phyloP scores from a whole-genome alignment of 2,113 vertebrate genomes.

The Thryonomys swinderianus region DNA sequence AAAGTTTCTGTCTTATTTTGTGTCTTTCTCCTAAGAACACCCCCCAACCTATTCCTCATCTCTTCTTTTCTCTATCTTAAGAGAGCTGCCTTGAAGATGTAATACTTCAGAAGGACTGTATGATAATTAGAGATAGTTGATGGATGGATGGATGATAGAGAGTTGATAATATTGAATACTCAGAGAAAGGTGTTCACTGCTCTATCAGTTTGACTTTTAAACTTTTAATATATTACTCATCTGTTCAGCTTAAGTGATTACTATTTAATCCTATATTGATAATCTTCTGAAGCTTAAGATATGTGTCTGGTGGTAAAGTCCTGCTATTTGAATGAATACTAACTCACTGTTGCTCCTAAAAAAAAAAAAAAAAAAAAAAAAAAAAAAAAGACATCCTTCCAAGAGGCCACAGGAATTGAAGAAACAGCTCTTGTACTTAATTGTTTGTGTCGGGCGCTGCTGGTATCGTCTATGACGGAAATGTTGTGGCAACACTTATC shows the following conservation, averaged over 20 bases:
- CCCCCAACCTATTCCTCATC: background rate
- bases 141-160: background rate
- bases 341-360: background rate
- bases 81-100: background rate
- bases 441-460: background rate
- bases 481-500: background rate
- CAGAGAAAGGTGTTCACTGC: background rate
- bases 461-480: background rate
- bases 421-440: background rate
- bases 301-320: background rate
- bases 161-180: background rate
- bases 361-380: background rate
- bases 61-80: background rate
- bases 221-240: background rate
- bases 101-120: background rate
- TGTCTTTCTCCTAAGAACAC: background rate
- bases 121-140: background rate
- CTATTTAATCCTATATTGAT: background rate
- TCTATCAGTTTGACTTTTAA: background rate
- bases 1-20: background rate
- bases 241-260: background rate
- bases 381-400: background rate
- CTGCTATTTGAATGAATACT: background rate
- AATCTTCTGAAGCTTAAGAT: background rate
- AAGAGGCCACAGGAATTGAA: background rate